Conservation (phyloP, 2,888 invertebrate genomes). For the Tipula confusa region DNA sequence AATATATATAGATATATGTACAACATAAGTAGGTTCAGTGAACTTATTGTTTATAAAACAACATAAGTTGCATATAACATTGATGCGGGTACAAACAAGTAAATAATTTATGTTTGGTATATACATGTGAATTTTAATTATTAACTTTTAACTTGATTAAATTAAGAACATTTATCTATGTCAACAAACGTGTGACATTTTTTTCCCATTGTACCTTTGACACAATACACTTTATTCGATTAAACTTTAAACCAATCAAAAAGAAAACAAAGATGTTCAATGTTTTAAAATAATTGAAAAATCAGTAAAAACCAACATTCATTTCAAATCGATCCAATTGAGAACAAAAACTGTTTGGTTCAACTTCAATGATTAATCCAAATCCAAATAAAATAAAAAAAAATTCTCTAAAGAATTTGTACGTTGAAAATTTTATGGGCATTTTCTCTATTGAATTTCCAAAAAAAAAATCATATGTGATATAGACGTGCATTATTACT, state of each 20-base stretch:
- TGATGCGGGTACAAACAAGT: conserved; percentile 6
- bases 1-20: no score
- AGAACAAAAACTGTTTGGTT: background rate
- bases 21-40: background rate
- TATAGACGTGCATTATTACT: no score
- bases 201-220: background rate
- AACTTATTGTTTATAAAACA: background rate
- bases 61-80: background rate
- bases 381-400: background rate
- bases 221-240: background rate
- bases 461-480: background rate
- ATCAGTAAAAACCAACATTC: background rate
- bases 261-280: background rate
- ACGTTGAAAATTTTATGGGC: background rate
- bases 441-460: background rate
- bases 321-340: background rate
- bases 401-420: background rate
- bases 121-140: background rate
- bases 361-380: background rate
- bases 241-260: background rate
- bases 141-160: background rate
- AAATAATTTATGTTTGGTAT: background rate
- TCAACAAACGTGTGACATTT: background rate
- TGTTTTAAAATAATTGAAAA: conserved; percentile 8
- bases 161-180: background rate